phyloP scores from a whole-genome alignment of 2,113 vertebrate genomes.

The Alligator sinensis region DNA sequence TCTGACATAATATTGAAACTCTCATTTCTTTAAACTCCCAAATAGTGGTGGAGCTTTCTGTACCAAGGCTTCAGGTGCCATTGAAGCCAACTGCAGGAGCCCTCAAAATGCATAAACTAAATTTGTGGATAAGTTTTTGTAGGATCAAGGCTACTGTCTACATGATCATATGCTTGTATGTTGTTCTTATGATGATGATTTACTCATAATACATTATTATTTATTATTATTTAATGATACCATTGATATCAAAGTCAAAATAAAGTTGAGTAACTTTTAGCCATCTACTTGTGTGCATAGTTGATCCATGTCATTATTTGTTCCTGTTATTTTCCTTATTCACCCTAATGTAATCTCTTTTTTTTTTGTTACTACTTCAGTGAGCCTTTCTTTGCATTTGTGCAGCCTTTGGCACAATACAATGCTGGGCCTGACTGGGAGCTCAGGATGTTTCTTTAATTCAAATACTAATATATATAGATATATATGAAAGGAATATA shows the following conservation, averaged over 20 bases:
- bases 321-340: background rate
- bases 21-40: rapidly evolving
- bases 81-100: rapidly evolving
- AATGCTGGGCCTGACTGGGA: no score
- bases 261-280: background rate
- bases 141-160: background rate
- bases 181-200: background rate
- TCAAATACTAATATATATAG: background rate
- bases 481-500: no score
- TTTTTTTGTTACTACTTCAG: background rate
- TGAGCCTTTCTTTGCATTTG: background rate
- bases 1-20: no score
- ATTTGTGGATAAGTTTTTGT: background rate
- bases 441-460: background rate
- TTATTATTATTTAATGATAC: no score
- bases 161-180: background rate
- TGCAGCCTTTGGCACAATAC: no score
- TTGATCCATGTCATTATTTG: background rate
- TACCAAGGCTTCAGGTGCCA: background rate
- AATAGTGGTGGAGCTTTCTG: background rate
- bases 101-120: background rate
- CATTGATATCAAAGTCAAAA: background rate
- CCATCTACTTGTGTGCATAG: background rate
- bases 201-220: no score
- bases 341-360: background rate